Evolutionary conservation across 2,113 vertebrate species (phyloP), one percentile per base, ranked within the genome.

Genomic region (Hiodon alosoides): DNA sequence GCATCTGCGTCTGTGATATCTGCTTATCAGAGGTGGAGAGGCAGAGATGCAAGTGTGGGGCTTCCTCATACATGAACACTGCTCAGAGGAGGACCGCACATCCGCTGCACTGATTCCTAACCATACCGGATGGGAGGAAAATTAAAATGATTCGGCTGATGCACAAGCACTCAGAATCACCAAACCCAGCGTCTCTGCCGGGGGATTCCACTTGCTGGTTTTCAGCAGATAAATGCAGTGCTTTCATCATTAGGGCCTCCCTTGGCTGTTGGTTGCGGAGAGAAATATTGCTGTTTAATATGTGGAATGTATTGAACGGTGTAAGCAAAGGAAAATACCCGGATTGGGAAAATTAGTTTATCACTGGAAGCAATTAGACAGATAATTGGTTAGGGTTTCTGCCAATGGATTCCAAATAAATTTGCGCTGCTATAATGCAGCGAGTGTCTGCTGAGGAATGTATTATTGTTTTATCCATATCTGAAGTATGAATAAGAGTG

Each of bases 91-190:
- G n/a, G n/a, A n/a, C n/a, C n/a, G n/a, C n/a, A n/a, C n/a, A n/a
- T n/a, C n/a, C n/a, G n/a, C n/a, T n/a, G n/a, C n/a, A n/a, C n/a
- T n/a, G n/a, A n/a, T n/a, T n/a, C n/a, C n/a, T n/a, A n/a, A 31
- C 10, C 61, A 11, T 16, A 50, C 8, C 3, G 46, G 65, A 48
- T 48, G 31, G 13, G 61, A 17, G 46, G 13, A 46, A 50, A 47
- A 67, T 67, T 67, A 47, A 67, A 67, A 67, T 46, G 7, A 50
- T 67, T 67, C 31, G 50, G 47, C 65, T 48, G 31, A 67, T 13
- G 14, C 4, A 14, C 17, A 16, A 65, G 62, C 62, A 65, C 31
- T 31, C 46, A 50, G 46, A 51, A 14, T 59, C 57, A 59, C 57
- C 14, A 11, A 59, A 59, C 57, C 57, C 9, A 8, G 9, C 9